Percentiles rank a stretch among this genome's conserved stretches.
Evolutionary conservation across 2,113 vertebrate genomes (phyloP).

Genomic region (Bujurquina vittata): DNA sequence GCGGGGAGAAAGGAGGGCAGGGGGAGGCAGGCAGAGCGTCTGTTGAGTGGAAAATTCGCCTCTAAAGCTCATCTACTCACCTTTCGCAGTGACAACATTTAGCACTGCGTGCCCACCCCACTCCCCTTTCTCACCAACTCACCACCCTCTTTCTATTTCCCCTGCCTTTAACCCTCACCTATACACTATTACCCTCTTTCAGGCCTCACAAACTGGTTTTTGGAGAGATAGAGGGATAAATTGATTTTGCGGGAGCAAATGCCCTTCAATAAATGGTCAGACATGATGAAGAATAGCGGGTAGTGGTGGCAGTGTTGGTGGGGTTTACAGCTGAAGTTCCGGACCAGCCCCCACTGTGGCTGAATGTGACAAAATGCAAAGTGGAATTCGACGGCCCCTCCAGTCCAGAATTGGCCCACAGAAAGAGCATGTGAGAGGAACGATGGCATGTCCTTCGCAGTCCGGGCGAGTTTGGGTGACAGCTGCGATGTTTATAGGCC

Average conservation of each 20-base stretch:
- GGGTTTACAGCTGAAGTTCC: slow-evolving; percentile 16
- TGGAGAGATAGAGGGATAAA: slow-evolving; percentile 71
- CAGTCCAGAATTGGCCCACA: slow-evolving; percentile 84
- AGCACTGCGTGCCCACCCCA: slow-evolving; percentile 58
- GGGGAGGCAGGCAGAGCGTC: slow-evolving; percentile 37
- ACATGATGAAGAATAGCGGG: slow-evolving; percentile 58
- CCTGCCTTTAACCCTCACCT: slow-evolving; percentile 16
- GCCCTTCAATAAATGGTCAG: slow-evolving; percentile 84
- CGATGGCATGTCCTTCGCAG: slow-evolving; percentile 86
- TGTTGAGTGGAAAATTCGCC: slow-evolving; percentile 83
- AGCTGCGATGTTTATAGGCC: slow-evolving; percentile 92
- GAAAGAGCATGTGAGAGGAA: slow-evolving; percentile 83
- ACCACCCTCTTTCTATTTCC: background rate
- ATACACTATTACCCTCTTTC: slow-evolving; percentile 64
- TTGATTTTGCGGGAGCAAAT: slow-evolving; percentile 83
- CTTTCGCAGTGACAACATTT: slow-evolving; percentile 84
- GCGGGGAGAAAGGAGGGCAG: background rate
- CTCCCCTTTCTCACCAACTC: slow-evolving; percentile 21
- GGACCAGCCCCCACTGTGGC: slow-evolving; percentile 53
- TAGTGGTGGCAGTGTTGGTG: slow-evolving; percentile 17
- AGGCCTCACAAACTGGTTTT: slow-evolving; percentile 76
- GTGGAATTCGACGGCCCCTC: slow-evolving; percentile 80
- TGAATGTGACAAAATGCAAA: slow-evolving; percentile 89
- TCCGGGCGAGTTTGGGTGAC: slow-evolving; percentile 83
- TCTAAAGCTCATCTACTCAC: slow-evolving; percentile 79